Evolutionary conservation across 2,113 vertebrate species (phyloP).

Genomic region (Struthidea cinerea): DNA sequence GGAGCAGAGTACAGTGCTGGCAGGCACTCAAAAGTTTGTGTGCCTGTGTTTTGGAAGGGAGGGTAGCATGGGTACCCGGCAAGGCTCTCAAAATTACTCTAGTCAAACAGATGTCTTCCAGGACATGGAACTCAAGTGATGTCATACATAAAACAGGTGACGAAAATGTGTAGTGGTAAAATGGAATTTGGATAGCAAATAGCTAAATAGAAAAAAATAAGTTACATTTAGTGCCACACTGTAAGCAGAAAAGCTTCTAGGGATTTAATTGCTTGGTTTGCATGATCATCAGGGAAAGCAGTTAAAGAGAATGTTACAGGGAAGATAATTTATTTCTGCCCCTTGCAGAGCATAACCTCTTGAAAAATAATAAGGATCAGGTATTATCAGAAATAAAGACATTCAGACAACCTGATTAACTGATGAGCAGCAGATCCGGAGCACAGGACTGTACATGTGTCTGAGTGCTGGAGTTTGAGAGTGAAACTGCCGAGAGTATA

Average conservation of each 20-base stretch:
- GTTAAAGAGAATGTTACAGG: neutral
- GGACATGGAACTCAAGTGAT: neutral
- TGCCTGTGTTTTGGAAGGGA: neutral
- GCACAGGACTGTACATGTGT: neutral
- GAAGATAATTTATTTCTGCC: neutral
- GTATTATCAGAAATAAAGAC: neutral
- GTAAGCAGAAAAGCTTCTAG: neutral
- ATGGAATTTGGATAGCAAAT: neutral
- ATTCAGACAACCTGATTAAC: neutral
- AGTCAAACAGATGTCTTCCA: neutral
- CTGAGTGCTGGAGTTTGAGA: neutral
- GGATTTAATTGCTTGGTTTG: neutral
- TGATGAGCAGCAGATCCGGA: neutral
- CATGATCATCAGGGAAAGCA: neutral
- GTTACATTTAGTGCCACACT: neutral
- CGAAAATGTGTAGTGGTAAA: neutral
- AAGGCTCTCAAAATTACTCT: neutral
- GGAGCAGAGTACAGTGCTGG: neutral
- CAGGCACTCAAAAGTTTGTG: neutral
- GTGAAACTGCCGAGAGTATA: neutral
- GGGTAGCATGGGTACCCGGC: neutral
- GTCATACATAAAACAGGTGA: neutral
- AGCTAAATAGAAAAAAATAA: neutral
- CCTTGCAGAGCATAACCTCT: neutral
- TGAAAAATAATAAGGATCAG: neutral